These are phyloP conservation scores for Drosophila atripex DNA, from an alignment of 2,888 invertebrate genomes.

Conservation along the genomic window DNA sequence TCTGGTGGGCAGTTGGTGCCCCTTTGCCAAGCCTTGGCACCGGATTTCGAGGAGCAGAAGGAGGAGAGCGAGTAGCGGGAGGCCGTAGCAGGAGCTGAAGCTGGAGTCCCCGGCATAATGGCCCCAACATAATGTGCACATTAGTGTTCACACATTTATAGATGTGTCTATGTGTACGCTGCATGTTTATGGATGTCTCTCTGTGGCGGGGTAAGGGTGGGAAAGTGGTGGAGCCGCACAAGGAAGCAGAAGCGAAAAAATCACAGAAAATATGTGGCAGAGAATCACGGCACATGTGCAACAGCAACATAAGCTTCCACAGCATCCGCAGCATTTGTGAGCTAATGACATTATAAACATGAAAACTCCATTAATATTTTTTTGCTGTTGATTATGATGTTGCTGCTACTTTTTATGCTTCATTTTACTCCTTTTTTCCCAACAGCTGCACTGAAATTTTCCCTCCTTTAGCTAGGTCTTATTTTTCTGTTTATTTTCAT, in stretches of 20 bases:
- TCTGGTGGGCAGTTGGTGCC: constrained; percentile 62
- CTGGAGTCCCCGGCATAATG: constrained; percentile 66
- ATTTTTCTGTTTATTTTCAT: constrained; percentile 39
- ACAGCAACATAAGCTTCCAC: constrained; percentile 48
- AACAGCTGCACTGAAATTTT: constrained; percentile 41
- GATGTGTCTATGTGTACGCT: constrained; percentile 52
- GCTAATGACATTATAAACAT: constrained; percentile 82
- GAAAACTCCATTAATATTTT: constrained; percentile 81
- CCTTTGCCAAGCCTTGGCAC: not conserved
- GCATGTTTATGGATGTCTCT: constrained; percentile 75
- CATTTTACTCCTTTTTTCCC: constrained; percentile 51
- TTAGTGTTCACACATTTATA: constrained; percentile 80
- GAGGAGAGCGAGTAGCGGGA: constrained; percentile 23
- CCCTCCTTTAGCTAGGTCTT: constrained; percentile 40
- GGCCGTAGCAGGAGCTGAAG: constrained; percentile 34
- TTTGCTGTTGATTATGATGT: constrained; percentile 69
- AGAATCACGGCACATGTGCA: constrained; percentile 76
- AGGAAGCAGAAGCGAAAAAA: constrained; percentile 50
- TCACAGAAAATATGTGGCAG: constrained; percentile 74
- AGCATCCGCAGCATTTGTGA: constrained; percentile 77
- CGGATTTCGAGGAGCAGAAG: not conserved
- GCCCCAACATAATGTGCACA: constrained; percentile 79
- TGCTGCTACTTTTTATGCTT: constrained; percentile 68
- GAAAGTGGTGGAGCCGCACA: constrained; percentile 34
- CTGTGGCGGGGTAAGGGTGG: constrained; percentile 54